Percentiles rank a stretch among this genome's conserved stretches.
These are phyloP conservation scores for Lontra canadensis DNA, from an alignment of 2,113 vertebrate species.

Conservation along the genomic window DNA sequence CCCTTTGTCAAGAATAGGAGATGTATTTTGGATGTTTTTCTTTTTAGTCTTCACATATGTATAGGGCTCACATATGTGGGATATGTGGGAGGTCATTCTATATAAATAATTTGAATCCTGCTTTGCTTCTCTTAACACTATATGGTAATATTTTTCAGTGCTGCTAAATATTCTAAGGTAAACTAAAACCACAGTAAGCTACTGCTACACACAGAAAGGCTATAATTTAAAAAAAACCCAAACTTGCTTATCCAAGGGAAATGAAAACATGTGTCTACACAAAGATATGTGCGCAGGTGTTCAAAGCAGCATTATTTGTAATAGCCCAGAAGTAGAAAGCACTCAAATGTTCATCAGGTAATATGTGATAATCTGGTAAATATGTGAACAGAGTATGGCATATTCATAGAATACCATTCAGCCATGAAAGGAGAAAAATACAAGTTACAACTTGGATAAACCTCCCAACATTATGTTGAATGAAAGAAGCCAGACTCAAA, in stretches of 20 bases:
- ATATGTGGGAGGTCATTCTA: background rate
- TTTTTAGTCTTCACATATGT: background rate
- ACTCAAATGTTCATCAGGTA: background rate
- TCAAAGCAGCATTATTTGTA: background rate
- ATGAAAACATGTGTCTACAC: background rate
- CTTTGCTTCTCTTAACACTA: background rate
- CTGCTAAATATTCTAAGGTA: slow-evolving; percentile 12
- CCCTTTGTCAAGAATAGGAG: background rate
- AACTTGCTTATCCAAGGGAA: background rate
- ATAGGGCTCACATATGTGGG: background rate
- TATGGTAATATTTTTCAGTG: slow-evolving; percentile 6
- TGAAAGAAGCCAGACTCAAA: background rate
- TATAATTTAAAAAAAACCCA: background rate
- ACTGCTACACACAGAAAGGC: background rate
- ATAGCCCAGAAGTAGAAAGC: background rate
- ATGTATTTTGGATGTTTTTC: background rate
- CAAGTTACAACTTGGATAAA: background rate
- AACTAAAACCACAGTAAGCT: slow-evolving; percentile 4
- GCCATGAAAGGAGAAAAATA: background rate
- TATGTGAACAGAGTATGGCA: background rate
- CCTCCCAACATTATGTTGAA: background rate
- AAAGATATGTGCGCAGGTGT: background rate
- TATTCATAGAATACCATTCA: background rate
- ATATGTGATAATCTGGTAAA: background rate
- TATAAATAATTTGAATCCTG: background rate